Evolutionary conservation across 2,797 vertebrate species (phyloP), one percentile per base, ranked within the genome.

Genomic region (Thaleichthys pacificus): DNA sequence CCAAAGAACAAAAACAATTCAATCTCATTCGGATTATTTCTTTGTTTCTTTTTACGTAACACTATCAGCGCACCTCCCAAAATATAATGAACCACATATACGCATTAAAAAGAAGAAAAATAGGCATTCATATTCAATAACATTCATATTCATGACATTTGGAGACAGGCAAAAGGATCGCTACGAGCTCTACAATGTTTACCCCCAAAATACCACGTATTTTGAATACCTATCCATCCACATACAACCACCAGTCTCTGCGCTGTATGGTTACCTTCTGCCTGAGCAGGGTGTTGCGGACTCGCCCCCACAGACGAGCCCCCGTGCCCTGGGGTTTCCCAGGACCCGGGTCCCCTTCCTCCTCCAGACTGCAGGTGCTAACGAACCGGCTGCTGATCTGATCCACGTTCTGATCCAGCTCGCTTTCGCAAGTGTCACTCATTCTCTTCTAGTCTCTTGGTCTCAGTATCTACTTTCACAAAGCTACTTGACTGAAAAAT

Each of bases 241-340:
- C 42, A 47, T 42, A 42, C 38, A 42, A 42, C 38, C 38, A 42
- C 7, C 38, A 42, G 38, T 42, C 38, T 11, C 60, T 30, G 17
- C 32, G 22, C 5, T 21, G 5, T 15, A 7, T n/a, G 5, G n/a
- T 85, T 91, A 93, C 93, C 93, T 93, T 93, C 4, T 81, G 89
- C 80, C 74, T 87, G 73, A 93, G 75, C 66, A 93, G 84, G 42
- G 80, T 85, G 76, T 79, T 86, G 62, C 91, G 86, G 58, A 93
- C 91, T 71, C 85, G 76, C 61, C 86, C 88, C 93, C 92, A 93
- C 72, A 93, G 82, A 69, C 87, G 86, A 15, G 82, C 80, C 62
- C 90, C 91, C 6, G 85, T 75, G 24, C 71, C 71, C 0, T 11
- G 66, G 42, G 75, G 0, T 78, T 88, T 91, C 70, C 80, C 85